Percentiles rank a stretch among this genome's conserved stretches.
Conservation (phyloP, 2,888 invertebrate species). For the Sarcophaga carnaria region DNA sequence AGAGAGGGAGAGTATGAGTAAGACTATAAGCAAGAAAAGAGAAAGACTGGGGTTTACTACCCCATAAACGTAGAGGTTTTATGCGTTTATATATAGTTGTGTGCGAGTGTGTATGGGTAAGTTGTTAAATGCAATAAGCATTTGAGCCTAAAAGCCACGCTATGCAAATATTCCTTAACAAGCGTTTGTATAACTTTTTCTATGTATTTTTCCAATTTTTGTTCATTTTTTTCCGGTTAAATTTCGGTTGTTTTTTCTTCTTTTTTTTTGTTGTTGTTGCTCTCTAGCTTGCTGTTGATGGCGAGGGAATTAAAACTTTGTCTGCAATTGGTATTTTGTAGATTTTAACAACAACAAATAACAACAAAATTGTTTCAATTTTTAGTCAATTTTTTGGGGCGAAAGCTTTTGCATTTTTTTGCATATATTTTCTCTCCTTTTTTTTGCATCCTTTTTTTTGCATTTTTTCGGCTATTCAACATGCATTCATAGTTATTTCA, state of each 20-base stretch:
- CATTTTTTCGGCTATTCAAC: constrained; percentile 58
- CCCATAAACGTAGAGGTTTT: no score
- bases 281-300: constrained; percentile 3
- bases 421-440: constrained; percentile 36
- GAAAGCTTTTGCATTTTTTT: constrained; percentile 53
- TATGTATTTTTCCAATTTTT: constrained; percentile 60
- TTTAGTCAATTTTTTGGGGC: constrained; percentile 61
- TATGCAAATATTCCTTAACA: constrained; percentile 69
- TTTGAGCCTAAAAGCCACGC: constrained; percentile 71
- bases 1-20: no score
- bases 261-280: constrained; percentile 46
- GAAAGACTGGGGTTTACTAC: no score
- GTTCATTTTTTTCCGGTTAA: constrained; percentile 57
- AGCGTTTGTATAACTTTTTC: constrained; percentile 63
- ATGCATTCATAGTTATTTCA: constrained; percentile 33
- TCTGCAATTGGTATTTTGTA: constrained; percentile 69
- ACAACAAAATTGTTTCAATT: constrained; percentile 58
- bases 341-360: constrained; percentile 58
- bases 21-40: no score
- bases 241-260: constrained; percentile 41
- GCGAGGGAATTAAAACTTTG: constrained; percentile 71
- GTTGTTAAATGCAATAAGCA: constrained; percentile 71
- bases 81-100: not conserved
- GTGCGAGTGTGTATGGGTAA: not conserved
- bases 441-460: not conserved